phyloP scores from a whole-genome alignment of 2,797 vertebrate genomes.

The Valencia hispanica region DNA sequence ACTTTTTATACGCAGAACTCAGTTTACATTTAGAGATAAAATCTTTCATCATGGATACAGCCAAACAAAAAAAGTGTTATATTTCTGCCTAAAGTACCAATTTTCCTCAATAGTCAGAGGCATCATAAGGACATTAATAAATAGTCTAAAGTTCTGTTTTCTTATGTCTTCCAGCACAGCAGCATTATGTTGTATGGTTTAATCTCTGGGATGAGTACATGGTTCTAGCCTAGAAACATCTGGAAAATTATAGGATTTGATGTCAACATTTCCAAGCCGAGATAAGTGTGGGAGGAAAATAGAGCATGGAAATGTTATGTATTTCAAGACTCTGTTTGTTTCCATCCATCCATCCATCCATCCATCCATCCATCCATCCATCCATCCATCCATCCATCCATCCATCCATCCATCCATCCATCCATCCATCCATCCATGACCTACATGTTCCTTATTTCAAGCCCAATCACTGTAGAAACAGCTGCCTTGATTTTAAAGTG shows the following conservation, averaged over 20 bases:
- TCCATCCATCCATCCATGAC: too few relatives aligned
- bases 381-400: too few relatives aligned
- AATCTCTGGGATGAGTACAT: constrained; percentile 46
- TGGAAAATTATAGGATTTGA: too few relatives aligned
- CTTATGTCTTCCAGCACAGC: constrained; percentile 29
- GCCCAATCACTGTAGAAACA: too few relatives aligned
- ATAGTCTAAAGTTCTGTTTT: constrained; percentile 20
- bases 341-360: neutral
- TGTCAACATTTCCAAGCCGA: too few relatives aligned
- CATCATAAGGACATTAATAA: neutral
- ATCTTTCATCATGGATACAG: constrained; percentile 20
- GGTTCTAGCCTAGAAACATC: too few relatives aligned
- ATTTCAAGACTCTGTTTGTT: too few relatives aligned
- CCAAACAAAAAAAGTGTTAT: constrained; percentile 48
- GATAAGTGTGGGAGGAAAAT: too few relatives aligned
- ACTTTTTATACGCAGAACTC: constrained; percentile 15
- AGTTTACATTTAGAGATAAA: constrained; percentile 6
- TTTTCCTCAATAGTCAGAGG: constrained; percentile 27
- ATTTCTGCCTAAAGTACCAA: constrained; percentile 30
- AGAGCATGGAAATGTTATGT: too few relatives aligned
- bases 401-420: neutral
- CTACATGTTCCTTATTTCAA: too few relatives aligned
- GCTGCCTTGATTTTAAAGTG: too few relatives aligned
- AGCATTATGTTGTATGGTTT: constrained; percentile 38
- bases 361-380: neutral